These are phyloP conservation scores for Falco berigora DNA, from an alignment of 2,797 vertebrate species.

Conservation along the genomic window DNA sequence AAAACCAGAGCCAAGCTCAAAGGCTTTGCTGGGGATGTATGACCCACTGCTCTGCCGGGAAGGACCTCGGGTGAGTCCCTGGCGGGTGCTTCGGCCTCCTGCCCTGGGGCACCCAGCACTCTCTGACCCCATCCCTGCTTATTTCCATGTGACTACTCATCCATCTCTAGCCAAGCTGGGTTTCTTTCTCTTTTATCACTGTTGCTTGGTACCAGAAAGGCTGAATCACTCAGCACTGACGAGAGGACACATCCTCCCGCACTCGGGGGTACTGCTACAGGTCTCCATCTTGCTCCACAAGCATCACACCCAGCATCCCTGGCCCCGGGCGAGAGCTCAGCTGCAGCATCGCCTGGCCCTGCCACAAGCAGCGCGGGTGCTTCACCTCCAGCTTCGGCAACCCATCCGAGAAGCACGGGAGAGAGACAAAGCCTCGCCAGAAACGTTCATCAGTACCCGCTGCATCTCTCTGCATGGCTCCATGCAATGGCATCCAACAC, in stretches of 20 bases:
- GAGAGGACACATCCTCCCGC: neutral
- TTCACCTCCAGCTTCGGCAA: neutral
- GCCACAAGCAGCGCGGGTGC: accelerated
- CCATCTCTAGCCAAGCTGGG: neutral
- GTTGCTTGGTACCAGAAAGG: neutral
- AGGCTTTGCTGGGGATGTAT: neutral
- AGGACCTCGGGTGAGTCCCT: neutral
- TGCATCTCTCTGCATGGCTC: accelerated
- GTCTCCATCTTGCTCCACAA: neutral
- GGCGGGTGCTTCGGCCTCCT: neutral
- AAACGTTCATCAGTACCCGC: accelerated
- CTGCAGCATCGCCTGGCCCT: neutral
- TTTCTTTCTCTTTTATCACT: neutral
- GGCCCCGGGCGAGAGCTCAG: accelerated
- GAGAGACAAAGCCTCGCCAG: neutral
- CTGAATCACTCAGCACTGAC: neutral
- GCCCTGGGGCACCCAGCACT: accelerated
- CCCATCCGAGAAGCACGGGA: neutral
- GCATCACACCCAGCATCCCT: neutral
- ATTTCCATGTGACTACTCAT: neutral
- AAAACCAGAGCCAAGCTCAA: neutral
- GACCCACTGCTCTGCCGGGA: accelerated
- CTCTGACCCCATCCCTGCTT: neutral
- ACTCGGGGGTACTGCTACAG: neutral
- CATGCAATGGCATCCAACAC: accelerated